A percentile compares a stretch with the other conserved stretches of the same genome.
These are phyloP conservation scores for Lepidothrix coronata DNA, from an alignment of 2,113 vertebrate species.

Conservation along the genomic window DNA sequence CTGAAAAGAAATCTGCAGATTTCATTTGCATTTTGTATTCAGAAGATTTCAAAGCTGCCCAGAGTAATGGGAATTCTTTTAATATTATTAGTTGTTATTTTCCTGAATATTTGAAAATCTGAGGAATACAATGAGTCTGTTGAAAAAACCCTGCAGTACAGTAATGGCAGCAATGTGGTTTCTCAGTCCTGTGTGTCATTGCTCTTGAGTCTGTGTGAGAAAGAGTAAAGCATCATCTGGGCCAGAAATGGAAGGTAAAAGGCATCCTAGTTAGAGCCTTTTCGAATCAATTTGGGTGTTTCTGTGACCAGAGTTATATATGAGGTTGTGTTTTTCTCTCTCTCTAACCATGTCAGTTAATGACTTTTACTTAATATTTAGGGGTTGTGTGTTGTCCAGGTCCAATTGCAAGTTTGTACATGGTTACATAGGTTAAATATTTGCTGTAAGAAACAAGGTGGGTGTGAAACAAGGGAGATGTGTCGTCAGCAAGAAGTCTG, in stretches of 20 bases:
- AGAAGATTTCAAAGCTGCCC: background rate
- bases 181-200: background rate
- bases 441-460: background rate
- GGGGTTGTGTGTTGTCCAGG: background rate
- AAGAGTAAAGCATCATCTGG: background rate
- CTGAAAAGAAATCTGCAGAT: background rate
- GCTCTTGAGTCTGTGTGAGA: background rate
- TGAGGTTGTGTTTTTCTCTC: background rate
- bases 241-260: background rate
- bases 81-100: background rate
- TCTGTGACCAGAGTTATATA: background rate
- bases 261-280: background rate
- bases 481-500: background rate
- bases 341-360: background rate
- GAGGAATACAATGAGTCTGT: background rate
- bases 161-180: background rate
- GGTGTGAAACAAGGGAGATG: background rate
- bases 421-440: background rate
- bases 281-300: background rate
- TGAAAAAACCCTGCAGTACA: background rate
- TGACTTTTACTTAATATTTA: background rate
- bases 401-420: background rate
- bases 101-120: background rate
- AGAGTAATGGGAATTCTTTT: background rate
- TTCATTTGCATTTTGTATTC: slow-evolving; percentile 18